A percentile compares a stretch with the other conserved stretches of the same genome.
These are phyloP conservation scores for Scarus forsteni DNA, from an alignment of 2,797 vertebrate genomes.

Conservation along the genomic window DNA sequence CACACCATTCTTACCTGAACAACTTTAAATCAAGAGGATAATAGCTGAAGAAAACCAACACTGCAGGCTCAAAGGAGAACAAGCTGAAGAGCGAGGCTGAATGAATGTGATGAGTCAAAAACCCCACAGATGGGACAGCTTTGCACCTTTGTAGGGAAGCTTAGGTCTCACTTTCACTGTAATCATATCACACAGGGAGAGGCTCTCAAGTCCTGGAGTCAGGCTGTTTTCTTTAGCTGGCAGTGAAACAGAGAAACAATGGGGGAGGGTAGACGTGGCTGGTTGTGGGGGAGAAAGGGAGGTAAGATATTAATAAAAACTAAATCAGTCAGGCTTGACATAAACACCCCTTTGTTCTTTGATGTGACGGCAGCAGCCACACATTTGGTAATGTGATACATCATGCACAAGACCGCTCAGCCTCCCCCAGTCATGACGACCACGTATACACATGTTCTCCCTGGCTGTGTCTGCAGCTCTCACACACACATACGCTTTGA, in stretches of 20 bases:
- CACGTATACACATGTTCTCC: constrained; percentile 52
- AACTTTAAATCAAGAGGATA: no score
- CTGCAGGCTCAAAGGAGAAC: no score
- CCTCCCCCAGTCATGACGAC: constrained; percentile 45
- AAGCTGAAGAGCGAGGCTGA: no score
- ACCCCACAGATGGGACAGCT: no score
- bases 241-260: constrained; percentile 5
- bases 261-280: constrained; percentile 41
- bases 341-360: constrained; percentile 86
- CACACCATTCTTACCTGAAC: no score
- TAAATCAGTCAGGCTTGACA: constrained; percentile 81
- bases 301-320: constrained; percentile 82
- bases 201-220: no score
- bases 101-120: no score
- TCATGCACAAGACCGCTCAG: constrained; percentile 26
- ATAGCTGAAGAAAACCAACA: no score
- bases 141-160: no score
- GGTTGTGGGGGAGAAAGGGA: constrained; percentile 36
- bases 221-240: no score
- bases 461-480: constrained; percentile 33
- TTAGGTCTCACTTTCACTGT: no score
- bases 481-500: constrained; percentile 46
- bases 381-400: constrained; percentile 69
- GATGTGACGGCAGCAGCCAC: constrained; percentile 74
- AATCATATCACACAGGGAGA: no score